phyloP scores from a whole-genome alignment of 1,140 invertebrate species.

The Drosophila kohkoa region DNA sequence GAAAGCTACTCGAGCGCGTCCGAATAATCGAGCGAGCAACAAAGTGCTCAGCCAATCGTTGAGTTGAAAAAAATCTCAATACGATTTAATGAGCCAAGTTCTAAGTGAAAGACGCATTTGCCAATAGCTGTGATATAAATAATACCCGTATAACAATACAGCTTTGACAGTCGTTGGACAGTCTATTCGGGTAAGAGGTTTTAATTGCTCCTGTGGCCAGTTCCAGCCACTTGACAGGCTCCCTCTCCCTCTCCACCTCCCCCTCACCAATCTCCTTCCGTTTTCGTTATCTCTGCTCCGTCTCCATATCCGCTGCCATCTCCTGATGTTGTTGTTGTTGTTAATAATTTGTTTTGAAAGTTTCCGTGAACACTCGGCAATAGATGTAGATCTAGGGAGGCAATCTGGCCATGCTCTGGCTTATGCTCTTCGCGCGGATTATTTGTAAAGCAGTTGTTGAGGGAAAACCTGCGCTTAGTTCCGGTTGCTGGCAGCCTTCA shows the following conservation, averaged over 20 bases:
- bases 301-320: background rate
- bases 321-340: slow-evolving; percentile 59
- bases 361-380: slow-evolving; percentile 48
- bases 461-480: slow-evolving; percentile 55
- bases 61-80: slow-evolving; percentile 63
- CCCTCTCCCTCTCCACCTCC: background rate
- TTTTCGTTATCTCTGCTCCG: slow-evolving; percentile 1
- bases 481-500: slow-evolving; percentile 45
- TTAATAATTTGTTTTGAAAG: slow-evolving; percentile 78
- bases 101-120: slow-evolving; percentile 38
- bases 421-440: slow-evolving; percentile 59
- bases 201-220: slow-evolving; percentile 62
- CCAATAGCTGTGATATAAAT: slow-evolving; percentile 18
- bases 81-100: slow-evolving; percentile 70
- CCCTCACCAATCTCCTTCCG: background rate
- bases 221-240: slow-evolving; percentile 6
- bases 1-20: slow-evolving; percentile 54
- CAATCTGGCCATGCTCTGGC: background rate
- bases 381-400: slow-evolving; percentile 35
- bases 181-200: slow-evolving; percentile 47
- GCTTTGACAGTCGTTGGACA: slow-evolving; percentile 13
- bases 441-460: slow-evolving; percentile 62
- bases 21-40: slow-evolving; percentile 39
- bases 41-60: slow-evolving; percentile 51
- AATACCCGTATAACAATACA: slow-evolving; percentile 7